phyloP scores from a whole-genome alignment of 2,888 invertebrate species.

The Halictus quadricinctus region DNA sequence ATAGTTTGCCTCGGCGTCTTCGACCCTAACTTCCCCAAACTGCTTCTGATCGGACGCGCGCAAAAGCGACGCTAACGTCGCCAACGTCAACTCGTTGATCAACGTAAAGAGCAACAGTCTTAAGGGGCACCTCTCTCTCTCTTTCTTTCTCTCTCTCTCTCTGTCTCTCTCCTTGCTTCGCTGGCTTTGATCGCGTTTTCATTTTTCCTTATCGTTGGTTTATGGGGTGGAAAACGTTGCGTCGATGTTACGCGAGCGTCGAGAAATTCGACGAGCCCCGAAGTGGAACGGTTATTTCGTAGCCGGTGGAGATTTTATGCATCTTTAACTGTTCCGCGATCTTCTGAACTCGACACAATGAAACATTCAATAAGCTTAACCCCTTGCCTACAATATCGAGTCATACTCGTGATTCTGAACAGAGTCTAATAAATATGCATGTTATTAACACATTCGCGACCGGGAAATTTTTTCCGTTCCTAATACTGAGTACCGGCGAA shows the following conservation, averaged over 20 bases:
- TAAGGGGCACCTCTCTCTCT: neutral
- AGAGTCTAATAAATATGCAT: no score
- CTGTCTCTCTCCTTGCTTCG: neutral
- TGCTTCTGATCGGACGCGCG: slow-evolving; percentile 9
- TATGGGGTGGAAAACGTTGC: no score
- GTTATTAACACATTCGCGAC: no score
- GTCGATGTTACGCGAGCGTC: neutral
- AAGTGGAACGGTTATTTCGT: neutral
- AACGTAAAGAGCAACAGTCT: neutral
- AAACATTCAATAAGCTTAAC: no score
- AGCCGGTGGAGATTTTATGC: no score
- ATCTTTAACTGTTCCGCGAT: no score
- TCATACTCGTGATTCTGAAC: no score
- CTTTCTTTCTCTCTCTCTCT: neutral
- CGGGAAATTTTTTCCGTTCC: no score
- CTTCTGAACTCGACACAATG: rapidly evolving
- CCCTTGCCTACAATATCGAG: no score
- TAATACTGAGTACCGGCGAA: no score
- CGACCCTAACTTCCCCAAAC: slow-evolving; percentile 17
- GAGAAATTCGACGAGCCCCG: neutral
- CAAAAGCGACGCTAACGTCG: neutral
- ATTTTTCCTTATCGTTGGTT: no score
- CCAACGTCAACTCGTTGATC: neutral
- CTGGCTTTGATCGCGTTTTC: neutral
- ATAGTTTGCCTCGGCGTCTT: slow-evolving; percentile 8